Evolutionary conservation across 2,797 vertebrate species (phyloP), one percentile per base, ranked within the genome.

Genomic region (Pogonophryne albipinna): DNA sequence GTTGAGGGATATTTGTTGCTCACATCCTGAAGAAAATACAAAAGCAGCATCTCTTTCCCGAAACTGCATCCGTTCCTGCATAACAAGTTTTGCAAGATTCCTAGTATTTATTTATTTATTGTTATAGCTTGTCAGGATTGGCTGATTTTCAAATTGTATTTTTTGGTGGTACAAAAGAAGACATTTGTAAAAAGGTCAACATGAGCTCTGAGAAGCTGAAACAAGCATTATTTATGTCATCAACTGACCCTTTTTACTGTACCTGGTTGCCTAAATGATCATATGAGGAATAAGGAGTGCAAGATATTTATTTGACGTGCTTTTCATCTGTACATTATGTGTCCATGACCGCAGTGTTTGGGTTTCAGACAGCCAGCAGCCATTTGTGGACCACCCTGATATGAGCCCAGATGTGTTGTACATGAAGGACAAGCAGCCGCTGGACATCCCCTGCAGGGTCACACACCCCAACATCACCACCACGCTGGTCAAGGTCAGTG

Each of bases 361-460:
- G 85, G 85, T 92, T 95, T 92, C 95, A 99, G 98, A 99, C 90
- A 95, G 95, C 87, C 88, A 67, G 82, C 95, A 79, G 87, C 97
- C 97, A 71, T 99, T 99, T 93, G 92, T 97, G 91, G 96, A 98
- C 64, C 89, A 93, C 89, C 85, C 95, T 81, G 93, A 71, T 23
- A 88, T 92, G 73, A 93, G 94, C 79, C 95, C 97, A 10, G 88
- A 94, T 65, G 90, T 97, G 83, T 90, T 99, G 85, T 94, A 92
- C 70, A 94, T 98, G 94, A 95, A 85, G 50, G 93, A 96, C 86
- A 96, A 96, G 82, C 83, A 94, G 89, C 89, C 95, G 9, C 89
- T 99, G 78, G 74, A 97, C 79, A 93, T 99, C 76, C 98, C 98
- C 62, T 99, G 98, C 93, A 93, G 96, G 82, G 97, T 97, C 77